These are phyloP conservation scores for Amia ocellicauda DNA, from an alignment of 2,113 vertebrate species.

Conservation along the genomic window DNA sequence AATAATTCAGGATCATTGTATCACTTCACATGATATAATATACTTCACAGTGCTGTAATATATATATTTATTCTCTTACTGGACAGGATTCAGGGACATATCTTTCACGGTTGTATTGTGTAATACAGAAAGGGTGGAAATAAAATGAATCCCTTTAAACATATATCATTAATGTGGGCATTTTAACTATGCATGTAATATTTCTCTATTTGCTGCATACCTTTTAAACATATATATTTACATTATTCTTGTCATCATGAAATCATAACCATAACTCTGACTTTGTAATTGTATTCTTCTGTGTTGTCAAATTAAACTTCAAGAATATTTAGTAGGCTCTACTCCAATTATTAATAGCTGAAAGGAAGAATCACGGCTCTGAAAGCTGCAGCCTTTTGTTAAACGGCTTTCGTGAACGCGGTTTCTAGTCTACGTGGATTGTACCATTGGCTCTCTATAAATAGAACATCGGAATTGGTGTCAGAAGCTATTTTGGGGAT, in stretches of 20 bases:
- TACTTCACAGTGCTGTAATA: not conserved
- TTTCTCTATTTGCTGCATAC: too few relatives aligned
- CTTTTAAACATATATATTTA: too few relatives aligned
- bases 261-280: too few relatives aligned
- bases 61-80: too few relatives aligned
- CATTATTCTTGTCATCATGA: too few relatives aligned
- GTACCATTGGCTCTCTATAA: conserved; percentile 9
- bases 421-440: not conserved
- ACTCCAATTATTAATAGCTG: not conserved
- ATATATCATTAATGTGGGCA: too few relatives aligned
- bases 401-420: conserved; percentile 4
- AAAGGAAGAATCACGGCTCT: not conserved
- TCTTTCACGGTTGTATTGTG: not conserved
- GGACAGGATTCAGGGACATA: not conserved
- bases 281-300: too few relatives aligned
- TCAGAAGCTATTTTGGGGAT: conserved; percentile 11
- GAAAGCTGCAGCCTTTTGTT: not conserved
- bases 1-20: not conserved
- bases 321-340: too few relatives aligned
- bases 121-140: not conserved
- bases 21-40: not conserved
- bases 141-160: too few relatives aligned
- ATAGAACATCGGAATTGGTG: conserved; percentile 18
- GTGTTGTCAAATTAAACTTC: too few relatives aligned
- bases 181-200: too few relatives aligned